Evolutionary conservation across 2,888 invertebrate species (phyloP), one percentile per base, ranked within the genome.

Genomic region (Orthosia gothica): DNA sequence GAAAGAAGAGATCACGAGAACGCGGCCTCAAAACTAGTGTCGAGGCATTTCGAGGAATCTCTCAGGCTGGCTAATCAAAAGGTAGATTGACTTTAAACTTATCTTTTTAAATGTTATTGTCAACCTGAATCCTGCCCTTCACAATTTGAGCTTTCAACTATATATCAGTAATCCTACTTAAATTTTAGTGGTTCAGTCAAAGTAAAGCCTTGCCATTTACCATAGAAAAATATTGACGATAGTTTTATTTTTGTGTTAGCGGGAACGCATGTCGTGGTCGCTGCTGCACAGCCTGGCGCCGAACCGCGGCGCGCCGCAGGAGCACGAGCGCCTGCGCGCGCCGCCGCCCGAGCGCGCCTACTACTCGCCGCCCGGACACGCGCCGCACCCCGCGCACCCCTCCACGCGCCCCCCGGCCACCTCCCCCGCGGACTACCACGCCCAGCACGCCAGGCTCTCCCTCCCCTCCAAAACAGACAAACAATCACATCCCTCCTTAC

Each of bases 21-120:
- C 92, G 98, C 98, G 71, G 98, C 99, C 71, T 98, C 98, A 87
- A 97, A 97, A 93, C 98, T 98, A 82, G 98, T 99, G 76, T 98
- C 98, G 89, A 98, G 98, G 94, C 99, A 99, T 96, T 99, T 99
- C 94, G 98, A 98, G 91, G 98, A 99, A 96, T 98, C 99, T 83
- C 97, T 99, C 79, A 97, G 98, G 92, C 97, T 98, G 82, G 98
- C 98, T 61, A 97, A 98, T 91, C 98, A 98, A 95, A 98, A 98
- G 97, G 98, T 98, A 78, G 54, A 1, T 76, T 75, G 16, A 49
- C 40, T 40, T 55, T 18, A 16, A 57, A 26, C 26, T 20, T 55
- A 20, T 55, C 0, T 13, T 55, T 23, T 54, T 20, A 20, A 54
- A 20, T 54, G 32, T 55, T 23, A 9, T 12, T n/a, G 26, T 18